These are phyloP conservation scores for Tipula vernalis DNA, from an alignment of 2,888 invertebrate genomes.

Conservation along the genomic window DNA sequence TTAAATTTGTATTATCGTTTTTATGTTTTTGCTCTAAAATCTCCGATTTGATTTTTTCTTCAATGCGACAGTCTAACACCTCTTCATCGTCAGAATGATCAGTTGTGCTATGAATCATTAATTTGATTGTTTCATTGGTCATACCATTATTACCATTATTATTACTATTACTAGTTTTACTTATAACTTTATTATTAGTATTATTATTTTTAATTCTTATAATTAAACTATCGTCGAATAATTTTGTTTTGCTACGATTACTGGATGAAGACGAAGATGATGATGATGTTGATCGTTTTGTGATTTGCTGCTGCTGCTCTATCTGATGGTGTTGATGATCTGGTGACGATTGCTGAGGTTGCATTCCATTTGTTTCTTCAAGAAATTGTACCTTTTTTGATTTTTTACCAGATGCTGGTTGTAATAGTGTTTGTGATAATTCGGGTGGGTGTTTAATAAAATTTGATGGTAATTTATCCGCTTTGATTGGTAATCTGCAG, in stretches of 20 bases:
- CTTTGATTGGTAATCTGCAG: neutral
- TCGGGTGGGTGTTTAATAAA: neutral
- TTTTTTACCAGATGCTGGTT: neutral
- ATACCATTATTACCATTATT: neutral
- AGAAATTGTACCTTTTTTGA: slow-evolving; percentile 9
- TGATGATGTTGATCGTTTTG: neutral
- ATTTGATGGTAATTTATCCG: neutral
- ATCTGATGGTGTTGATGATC: neutral
- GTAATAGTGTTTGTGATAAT: neutral
- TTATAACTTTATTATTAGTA: neutral
- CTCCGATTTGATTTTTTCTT: slow-evolving; percentile 35
- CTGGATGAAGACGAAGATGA: neutral
- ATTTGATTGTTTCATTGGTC: neutral
- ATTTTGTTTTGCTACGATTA: neutral
- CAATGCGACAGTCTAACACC: slow-evolving; percentile 31
- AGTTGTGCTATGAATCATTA: neutral
- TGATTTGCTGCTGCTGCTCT: neutral
- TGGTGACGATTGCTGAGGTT: neutral
- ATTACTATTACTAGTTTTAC: neutral
- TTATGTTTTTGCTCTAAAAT: slow-evolving; percentile 25
- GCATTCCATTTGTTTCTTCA: neutral
- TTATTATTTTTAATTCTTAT: neutral
- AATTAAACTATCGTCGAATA: neutral
- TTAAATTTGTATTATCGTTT: neutral
- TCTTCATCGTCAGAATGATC: neutral